Evolutionary conservation across 2,888 invertebrate genomes (phyloP).

Genomic region (Lagria hirta): DNA sequence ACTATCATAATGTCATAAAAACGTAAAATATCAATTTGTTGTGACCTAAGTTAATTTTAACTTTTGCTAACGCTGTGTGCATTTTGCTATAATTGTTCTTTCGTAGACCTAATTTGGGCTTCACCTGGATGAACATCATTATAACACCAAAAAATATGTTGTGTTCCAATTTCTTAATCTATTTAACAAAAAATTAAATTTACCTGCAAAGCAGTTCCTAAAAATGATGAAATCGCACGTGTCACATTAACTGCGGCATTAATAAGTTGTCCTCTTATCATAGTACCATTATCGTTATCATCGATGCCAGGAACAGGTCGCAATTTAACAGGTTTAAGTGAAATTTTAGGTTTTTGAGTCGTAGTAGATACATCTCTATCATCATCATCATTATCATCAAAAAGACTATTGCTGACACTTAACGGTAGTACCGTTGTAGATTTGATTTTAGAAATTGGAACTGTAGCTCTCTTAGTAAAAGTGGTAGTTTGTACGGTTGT

Average conservation of each 20-base stretch:
- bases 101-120: no score
- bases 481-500: slow-evolving; percentile 14
- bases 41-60: no score
- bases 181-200: slow-evolving; percentile 10
- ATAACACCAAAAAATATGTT: no score
- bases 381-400: slow-evolving; percentile 22
- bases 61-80: no score
- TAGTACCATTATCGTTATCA: slow-evolving; percentile 36
- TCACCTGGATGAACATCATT: no score
- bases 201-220: slow-evolving; percentile 78
- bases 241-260: slow-evolving; percentile 77
- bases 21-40: no score
- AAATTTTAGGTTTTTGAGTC: slow-evolving; percentile 30
- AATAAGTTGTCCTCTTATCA: slow-evolving; percentile 59
- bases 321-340: slow-evolving; percentile 49
- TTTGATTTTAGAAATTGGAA: no score
- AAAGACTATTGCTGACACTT: slow-evolving; percentile 32
- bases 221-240: slow-evolving; percentile 74
- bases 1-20: no score
- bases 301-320: slow-evolving; percentile 50
- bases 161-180: no score
- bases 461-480: slow-evolving; percentile 15
- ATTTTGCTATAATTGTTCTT: no score
- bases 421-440: slow-evolving; percentile 33
- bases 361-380: slow-evolving; percentile 29